Percentiles rank a stretch among this genome's conserved stretches.
Evolutionary conservation across 2,797 vertebrate genomes (phyloP).

Genomic region (Chloroceryle amazona): DNA sequence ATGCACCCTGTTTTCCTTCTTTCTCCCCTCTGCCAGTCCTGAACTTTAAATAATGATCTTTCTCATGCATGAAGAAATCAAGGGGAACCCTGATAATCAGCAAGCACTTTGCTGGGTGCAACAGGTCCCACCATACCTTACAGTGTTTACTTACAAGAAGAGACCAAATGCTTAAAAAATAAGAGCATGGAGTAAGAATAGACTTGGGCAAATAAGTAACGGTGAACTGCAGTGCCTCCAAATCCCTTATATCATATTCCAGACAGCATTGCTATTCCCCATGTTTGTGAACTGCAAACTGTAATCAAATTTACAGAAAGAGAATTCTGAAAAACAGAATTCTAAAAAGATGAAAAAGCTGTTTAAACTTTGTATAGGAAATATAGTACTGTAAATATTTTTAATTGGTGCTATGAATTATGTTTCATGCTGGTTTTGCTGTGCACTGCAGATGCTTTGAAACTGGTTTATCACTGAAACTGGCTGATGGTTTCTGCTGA

Average conservation of each 20-base stretch:
- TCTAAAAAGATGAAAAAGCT: not conserved
- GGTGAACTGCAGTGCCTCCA: not conserved
- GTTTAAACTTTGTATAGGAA: not conserved
- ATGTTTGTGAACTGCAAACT: not conserved
- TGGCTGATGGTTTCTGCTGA: not conserved
- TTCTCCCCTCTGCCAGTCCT: not conserved
- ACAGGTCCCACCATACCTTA: not conserved
- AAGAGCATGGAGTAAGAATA: rapidly evolving
- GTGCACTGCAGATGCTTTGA: not conserved
- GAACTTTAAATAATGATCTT: not conserved
- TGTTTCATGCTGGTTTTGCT: not conserved
- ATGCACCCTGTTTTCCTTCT: rapidly evolving
- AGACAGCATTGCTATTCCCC: not conserved
- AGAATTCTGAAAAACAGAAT: not conserved
- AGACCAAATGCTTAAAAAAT: not conserved
- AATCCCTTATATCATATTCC: not conserved
- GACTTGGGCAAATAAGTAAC: not conserved
- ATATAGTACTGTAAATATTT: slow-evolving; percentile 16
- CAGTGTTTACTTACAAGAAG: not conserved
- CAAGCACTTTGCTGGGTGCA: not conserved
- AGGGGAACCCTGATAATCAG: not conserved
- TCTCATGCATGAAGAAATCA: not conserved
- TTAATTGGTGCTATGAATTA: slow-evolving; percentile 36
- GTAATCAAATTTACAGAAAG: not conserved
- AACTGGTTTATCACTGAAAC: slow-evolving; percentile 11